Evolutionary conservation across 2,113 vertebrate genomes (phyloP).

Genomic region (Ovis canadensis): DNA sequence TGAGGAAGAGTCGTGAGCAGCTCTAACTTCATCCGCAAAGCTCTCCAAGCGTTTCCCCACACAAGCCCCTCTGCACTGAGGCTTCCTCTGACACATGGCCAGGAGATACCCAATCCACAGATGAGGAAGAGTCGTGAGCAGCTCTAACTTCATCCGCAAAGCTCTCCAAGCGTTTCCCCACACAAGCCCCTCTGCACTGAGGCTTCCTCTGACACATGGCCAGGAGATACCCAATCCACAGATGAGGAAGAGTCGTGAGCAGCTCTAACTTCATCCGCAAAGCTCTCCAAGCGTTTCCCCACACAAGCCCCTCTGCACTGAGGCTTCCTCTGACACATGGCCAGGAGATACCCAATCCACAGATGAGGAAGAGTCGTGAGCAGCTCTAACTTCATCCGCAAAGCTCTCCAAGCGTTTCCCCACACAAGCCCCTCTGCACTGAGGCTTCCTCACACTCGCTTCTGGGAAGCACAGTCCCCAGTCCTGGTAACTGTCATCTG

Average conservation of each 20-base stretch:
- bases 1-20: rapidly evolving
- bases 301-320: neutral
- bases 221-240: neutral
- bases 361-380: rapidly evolving
- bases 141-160: rapidly evolving
- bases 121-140: rapidly evolving
- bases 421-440: rapidly evolving
- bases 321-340: neutral
- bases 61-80: neutral
- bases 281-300: neutral
- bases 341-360: neutral
- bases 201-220: neutral
- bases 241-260: rapidly evolving
- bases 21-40: rapidly evolving
- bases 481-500: neutral
- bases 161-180: neutral
- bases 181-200: neutral
- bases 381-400: neutral
- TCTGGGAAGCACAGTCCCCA: neutral
- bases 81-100: neutral
- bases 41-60: rapidly evolving
- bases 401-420: neutral
- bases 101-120: neutral
- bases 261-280: rapidly evolving
- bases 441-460: rapidly evolving